These are phyloP conservation scores for Oikopleura albicans DNA, from an alignment of 23 tunicate species.

Conservation along the genomic window DNA sequence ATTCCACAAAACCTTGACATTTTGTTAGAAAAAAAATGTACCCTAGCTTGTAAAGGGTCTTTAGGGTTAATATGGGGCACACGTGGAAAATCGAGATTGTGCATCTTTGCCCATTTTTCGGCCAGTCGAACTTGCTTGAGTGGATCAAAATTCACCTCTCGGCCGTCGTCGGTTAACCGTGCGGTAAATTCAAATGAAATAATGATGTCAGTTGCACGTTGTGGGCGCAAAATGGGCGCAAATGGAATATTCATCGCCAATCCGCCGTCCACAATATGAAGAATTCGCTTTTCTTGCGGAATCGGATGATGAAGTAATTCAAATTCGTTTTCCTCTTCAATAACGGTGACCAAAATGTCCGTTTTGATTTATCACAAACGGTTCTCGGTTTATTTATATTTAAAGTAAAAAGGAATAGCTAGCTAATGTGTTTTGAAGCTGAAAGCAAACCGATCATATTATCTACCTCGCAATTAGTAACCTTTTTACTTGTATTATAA, in stretches of 20 bases:
- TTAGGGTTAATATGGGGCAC: slow-evolving; percentile 35
- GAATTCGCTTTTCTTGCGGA: slow-evolving; percentile 27
- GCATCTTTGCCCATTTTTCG: slow-evolving; percentile 85
- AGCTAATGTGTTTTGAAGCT: no score
- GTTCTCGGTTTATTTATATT: no score
- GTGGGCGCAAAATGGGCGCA: slow-evolving; percentile 48
- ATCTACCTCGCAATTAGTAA: no score
- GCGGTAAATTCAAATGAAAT: slow-evolving; percentile 60
- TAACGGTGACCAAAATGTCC: not conserved
- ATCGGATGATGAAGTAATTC: slow-evolving; percentile 29
- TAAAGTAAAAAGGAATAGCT: no score
- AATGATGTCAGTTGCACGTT: slow-evolving; percentile 43
- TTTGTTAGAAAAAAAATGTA: no score
- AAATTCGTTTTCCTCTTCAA: slow-evolving; percentile 24
- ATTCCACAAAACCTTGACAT: no score
- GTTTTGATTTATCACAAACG: no score
- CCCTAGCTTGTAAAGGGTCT: no score
- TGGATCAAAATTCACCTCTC: not conserved
- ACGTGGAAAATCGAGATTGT: slow-evolving; percentile 64
- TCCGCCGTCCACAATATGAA: slow-evolving; percentile 80
- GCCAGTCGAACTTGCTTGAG: slow-evolving; percentile 71
- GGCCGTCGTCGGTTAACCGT: slow-evolving; percentile 30
- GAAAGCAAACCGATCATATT: no score
- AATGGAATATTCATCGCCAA: slow-evolving; percentile 62
- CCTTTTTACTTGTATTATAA: no score